Base-by-base conservation (phyloP, 2,113 vertebrate genomes). In the Lucifuga dentata region DNA sequence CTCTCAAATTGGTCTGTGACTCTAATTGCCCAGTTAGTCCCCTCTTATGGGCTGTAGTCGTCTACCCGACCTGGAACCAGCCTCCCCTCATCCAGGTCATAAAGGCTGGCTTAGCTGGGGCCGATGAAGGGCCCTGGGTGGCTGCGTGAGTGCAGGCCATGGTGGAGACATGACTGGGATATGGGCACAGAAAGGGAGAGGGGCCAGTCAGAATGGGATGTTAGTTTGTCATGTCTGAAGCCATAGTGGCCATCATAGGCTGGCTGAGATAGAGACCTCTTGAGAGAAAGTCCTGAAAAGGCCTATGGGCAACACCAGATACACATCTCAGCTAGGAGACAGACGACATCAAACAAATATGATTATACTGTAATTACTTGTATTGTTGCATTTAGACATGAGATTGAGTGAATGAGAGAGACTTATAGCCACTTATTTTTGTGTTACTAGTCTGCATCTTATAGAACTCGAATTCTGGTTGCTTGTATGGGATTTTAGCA, bases 1-100 rank as follows among this genome's bases (percentile, higher is more conserved):
- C 88, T 83, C 60, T 68, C 80, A 92, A 93, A 93, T 92, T 92
- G 84, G 89, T 70, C 85, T 88, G 84, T 85, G 82, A 81, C 86
- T 89, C 72, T 92, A 92, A 92, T 91, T 85, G 87, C 76, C 80
- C 83, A 85, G 89, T 92, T 92, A 92, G 90, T 87, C 87, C 85
- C 89, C 83, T 83, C 80, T 89, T 67, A 67, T 38, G 67, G 83
- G 80, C 78, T 86, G 51, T 64, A 56, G 73, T 88, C 80, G 90
- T 93, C 93, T 92, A 85, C 86, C 67, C 79, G 68, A 73, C 60
- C 65, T 76, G 77, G 80, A 89, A 78, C 81, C 88, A 85, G 78
- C 76, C 69, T 68, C 56, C 13, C 8, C 24, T 80, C 72, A 77
- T 85, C n/a, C 63, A 61, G 72, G 84, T 68, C 81, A 71, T 84